Evolutionary conservation across 2,888 invertebrate genomes (phyloP), one percentile per base, ranked within the genome.

Genomic region (Eueremaeus valkanovi): DNA sequence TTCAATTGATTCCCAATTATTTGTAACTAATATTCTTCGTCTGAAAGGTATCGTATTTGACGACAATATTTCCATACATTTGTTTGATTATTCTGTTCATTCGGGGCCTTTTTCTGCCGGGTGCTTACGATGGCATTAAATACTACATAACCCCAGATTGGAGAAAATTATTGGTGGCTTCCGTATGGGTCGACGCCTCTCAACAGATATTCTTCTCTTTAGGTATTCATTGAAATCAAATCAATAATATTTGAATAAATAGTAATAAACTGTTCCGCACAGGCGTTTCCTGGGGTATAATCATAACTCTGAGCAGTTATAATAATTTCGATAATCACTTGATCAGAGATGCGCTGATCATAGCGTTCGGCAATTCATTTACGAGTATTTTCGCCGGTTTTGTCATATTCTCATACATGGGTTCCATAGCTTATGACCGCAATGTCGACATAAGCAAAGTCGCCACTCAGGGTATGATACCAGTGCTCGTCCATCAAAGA

Each of bases 41-140:
- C 8, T 13, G 8, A 61, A 31, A 61, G 58, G 16, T 76, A 5
- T 66, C 75, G 2, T 76, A 76, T 68, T 76, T 76, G 27, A 76
- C 75, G 24, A 90, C 90, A 27, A 85, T 90, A 13, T 90, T 90
- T 80, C 90, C 90, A 5, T 90, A 90, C 81, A 87, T 90, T 70
- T 90, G 90, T 33, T 83, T 90, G 80, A 89, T 90, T 36, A 88
- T 76, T 21, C 51, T 78, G 29, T 45, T 78, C 0, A 55, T 78
- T 27, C 51, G 73, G 21, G 78, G 77, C 16, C 18, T 77, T 3
- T 63, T 66, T 16, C 49, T 78, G 24, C 61, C 73, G 18, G 78
- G 78, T 2, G 42, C 76, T 1, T 21, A 11, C 0, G 76, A 75
- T 63, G 78, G 78, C 8, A 77, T 78, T 31, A 36, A 42, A 16